Base-by-base conservation (phyloP, 2,797 vertebrate genomes). In the Dallia pectoralis region DNA sequence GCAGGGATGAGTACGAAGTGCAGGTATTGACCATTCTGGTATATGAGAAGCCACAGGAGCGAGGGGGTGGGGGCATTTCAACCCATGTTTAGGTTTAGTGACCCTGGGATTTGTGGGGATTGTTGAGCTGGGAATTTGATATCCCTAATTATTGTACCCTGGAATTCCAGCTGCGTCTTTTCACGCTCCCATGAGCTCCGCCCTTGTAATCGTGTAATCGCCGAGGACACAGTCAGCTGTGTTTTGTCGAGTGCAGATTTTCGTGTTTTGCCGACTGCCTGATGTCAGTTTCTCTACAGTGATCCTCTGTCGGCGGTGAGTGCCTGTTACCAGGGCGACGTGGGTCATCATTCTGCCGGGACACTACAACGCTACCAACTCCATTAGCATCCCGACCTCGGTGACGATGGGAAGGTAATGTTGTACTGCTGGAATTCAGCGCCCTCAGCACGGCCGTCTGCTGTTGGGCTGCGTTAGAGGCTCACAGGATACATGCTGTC, bases 301-400 rank as follows among this genome's bases (percentile, higher is more conserved):
- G 94, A 97, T 71, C 94, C 92, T 0, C 82, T 94, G 53, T 82
- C 89, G 77, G 96, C 95, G 5, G 81, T 97, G 75, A 92, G 88
- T 67, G 89, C 89, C 2, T 96, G 94, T 77, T 93, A 93, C 4
- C 90, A 96, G 74, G 95, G 94, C 0, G 96, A 98, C 59, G 82
- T 75, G 53, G n/a, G 91, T 98, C 71, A 87, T 97, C 40, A 78
- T 97, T 70, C 95, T 96, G 68, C 95, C 96, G 0, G 96, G 96
- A 16, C 90, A 88, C 82, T 98, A 97, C 33, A 69, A 79, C 63
- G 89, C 97, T 4, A 91, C 90, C 62, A 92, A 90, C 16, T 77
- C 92, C 71, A 91, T 97, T 78, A 91, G 89, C 80, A 92, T 97
- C 61, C 91, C 94, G n/a, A 96, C 97, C 85, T 96, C 96, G 62